A percentile compares a stretch with the other conserved stretches of the same genome.
Evolutionary conservation across 2,797 vertebrate genomes (phyloP).

Genomic region (Erethizon dorsatum): DNA sequence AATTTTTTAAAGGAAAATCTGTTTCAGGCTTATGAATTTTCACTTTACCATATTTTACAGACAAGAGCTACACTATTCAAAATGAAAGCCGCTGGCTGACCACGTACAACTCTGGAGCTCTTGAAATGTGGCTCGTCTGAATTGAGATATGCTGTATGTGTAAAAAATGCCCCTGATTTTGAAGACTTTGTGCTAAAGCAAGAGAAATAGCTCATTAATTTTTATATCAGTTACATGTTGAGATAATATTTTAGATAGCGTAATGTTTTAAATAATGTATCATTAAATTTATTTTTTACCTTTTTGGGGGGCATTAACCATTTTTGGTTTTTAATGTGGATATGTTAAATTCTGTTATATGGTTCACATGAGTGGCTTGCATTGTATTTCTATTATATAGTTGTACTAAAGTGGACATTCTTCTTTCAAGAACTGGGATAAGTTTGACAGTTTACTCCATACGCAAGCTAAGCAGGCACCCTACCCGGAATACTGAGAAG

Average conservation of each 20-base stretch:
- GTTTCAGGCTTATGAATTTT: constrained; percentile 25
- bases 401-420: background rate
- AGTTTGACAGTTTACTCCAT: background rate
- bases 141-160: background rate
- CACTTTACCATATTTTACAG: constrained; percentile 42
- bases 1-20: constrained; percentile 53
- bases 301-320: background rate
- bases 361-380: background rate
- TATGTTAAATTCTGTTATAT: constrained; percentile 1
- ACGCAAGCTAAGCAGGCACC: background rate
- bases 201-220: constrained; percentile 3
- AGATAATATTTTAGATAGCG: background rate
- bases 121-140: background rate
- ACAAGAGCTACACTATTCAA: background rate
- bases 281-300: constrained; percentile 4
- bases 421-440: background rate
- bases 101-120: background rate
- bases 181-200: background rate
- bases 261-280: background rate
- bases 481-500: background rate
- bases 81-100: background rate
- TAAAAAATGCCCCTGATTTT: background rate
- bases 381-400: background rate
- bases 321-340: constrained; percentile 42
- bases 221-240: background rate